phyloP scores from a whole-genome alignment of 2,113 vertebrate genomes.

The Phylloscopus trochiloides region DNA sequence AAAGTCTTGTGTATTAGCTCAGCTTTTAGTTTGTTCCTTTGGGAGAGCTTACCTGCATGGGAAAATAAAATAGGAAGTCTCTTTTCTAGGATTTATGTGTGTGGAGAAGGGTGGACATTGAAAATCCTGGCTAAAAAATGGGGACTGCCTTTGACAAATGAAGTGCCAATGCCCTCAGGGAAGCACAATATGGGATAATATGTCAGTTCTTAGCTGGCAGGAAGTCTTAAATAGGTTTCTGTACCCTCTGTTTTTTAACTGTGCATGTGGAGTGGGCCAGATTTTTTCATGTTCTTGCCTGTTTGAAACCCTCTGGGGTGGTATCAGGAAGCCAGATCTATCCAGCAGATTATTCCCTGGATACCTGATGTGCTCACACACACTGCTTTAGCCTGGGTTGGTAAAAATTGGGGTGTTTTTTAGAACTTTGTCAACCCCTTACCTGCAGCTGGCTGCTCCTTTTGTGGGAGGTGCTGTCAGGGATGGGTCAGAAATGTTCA shows the following conservation, averaged over 20 bases:
- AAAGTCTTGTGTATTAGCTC: background rate
- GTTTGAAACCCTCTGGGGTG: background rate
- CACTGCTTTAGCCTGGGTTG: background rate
- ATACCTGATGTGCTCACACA: background rate
- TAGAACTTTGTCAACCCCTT: background rate
- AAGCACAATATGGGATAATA: background rate
- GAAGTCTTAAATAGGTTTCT: background rate
- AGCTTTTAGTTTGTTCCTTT: background rate
- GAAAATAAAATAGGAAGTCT: background rate
- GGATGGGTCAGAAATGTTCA: background rate
- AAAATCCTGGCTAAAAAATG: background rate
- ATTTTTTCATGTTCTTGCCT: background rate
- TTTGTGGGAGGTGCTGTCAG: background rate
- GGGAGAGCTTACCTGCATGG: background rate
- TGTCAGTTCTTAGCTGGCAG: constrained; percentile 16
- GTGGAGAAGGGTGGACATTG: background rate
- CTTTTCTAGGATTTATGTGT: background rate
- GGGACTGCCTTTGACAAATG: background rate
- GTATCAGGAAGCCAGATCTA: background rate
- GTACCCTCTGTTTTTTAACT: background rate
- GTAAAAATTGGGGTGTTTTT: background rate
- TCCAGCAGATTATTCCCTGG: background rate
- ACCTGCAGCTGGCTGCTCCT: background rate
- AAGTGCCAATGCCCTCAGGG: background rate
- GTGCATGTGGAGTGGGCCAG: background rate